Percentiles rank a stretch among this genome's conserved stretches.
Conservation (phyloP, 2,113 vertebrate genomes). For the Bos indicus region DNA sequence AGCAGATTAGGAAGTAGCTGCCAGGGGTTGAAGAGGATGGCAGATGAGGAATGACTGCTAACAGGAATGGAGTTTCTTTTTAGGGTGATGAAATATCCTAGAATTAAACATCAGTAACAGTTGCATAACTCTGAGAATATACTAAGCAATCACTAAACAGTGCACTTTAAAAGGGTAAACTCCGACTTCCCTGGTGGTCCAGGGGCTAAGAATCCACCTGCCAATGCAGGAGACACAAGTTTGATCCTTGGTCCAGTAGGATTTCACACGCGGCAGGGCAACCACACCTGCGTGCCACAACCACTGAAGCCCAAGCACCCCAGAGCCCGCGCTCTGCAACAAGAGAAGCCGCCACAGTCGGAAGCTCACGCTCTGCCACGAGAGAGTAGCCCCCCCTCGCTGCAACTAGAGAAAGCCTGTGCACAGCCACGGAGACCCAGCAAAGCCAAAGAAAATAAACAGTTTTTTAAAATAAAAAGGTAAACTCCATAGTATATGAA, state of each 20-base stretch:
- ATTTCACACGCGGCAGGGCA: background rate
- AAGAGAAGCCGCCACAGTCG: background rate
- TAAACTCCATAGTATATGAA: background rate
- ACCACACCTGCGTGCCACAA: background rate
- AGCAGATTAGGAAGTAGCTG: background rate
- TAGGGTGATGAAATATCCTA: background rate
- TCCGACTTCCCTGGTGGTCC: background rate
- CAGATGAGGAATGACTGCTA: background rate
- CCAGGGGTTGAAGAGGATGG: too few relatives aligned
- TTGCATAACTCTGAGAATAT: background rate
- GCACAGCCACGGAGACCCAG: background rate
- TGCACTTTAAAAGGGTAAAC: background rate
- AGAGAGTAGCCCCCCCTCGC: background rate
- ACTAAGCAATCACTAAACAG: background rate
- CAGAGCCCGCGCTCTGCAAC: background rate
- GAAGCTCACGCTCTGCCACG: background rate
- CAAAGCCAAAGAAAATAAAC: background rate
- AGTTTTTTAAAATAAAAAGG: background rate
- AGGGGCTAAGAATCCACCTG: background rate
- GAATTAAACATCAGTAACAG: background rate
- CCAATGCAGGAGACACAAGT: background rate
- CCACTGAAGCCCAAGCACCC: background rate
- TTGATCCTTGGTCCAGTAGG: background rate
- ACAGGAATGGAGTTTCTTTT: background rate
- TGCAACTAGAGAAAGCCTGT: background rate